Conservation (phyloP, 2,113 vertebrate species). For the Limanda limanda region DNA sequence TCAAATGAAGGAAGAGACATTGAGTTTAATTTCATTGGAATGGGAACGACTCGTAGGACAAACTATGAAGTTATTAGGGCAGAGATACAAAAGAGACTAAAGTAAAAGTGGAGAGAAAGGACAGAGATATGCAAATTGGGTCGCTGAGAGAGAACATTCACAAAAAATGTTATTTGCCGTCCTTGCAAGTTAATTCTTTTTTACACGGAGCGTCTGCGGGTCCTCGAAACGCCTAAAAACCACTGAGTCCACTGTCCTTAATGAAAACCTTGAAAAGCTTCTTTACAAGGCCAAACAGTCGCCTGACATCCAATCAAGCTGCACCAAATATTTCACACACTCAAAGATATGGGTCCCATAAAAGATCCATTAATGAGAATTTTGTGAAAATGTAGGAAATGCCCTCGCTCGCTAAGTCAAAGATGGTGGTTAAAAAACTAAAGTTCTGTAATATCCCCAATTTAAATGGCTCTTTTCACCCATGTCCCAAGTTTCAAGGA, state of each 20-base stretch:
- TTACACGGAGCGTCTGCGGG: neutral
- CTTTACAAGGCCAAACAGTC: too few relatives aligned
- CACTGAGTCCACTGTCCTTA: neutral
- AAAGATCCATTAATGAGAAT: too few relatives aligned
- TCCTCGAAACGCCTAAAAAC: neutral
- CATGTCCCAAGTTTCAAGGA: too few relatives aligned
- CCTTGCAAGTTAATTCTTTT: neutral
- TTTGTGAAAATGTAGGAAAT: too few relatives aligned
- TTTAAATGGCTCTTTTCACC: too few relatives aligned
- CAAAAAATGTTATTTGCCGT: neutral
- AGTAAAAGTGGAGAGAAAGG: neutral
- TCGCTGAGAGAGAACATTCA: neutral
- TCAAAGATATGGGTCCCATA: too few relatives aligned
- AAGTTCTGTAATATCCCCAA: too few relatives aligned
- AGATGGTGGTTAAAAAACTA: too few relatives aligned
- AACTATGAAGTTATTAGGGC: neutral
- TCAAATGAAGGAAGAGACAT: slow-evolving; percentile 28
- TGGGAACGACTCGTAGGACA: neutral
- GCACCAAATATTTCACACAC: too few relatives aligned
- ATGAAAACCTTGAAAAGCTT: neutral
- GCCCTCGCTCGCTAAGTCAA: too few relatives aligned
- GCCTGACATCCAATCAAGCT: too few relatives aligned
- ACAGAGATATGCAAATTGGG: neutral
- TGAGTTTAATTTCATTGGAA: neutral
- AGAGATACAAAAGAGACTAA: neutral